A percentile compares a stretch with the other conserved stretches of the same genome.
These are phyloP conservation scores for Heterohyrax brucei DNA, from an alignment of 2,797 vertebrate species.

Conservation along the genomic window DNA sequence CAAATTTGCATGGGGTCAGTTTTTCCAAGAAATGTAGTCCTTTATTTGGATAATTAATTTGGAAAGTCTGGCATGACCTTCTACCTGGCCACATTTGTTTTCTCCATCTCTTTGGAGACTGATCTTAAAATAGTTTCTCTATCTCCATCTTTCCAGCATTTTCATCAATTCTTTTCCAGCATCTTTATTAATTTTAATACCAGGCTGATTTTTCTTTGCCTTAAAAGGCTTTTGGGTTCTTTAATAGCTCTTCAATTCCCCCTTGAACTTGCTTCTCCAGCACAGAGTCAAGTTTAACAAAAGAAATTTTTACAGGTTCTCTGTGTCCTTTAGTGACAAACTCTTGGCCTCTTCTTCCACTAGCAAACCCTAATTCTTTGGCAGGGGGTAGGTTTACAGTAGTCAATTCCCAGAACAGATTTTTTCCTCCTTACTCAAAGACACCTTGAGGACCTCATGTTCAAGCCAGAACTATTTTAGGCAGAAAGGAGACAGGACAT, in stretches of 20 bases:
- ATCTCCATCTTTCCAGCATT: conserved; percentile 62
- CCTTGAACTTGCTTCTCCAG: conserved; percentile 66
- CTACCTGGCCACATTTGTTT: conserved; percentile 80
- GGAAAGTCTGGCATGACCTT: conserved; percentile 74
- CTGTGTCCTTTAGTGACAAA: conserved; percentile 55
- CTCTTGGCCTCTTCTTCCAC: conserved; percentile 63
- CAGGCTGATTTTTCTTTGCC: conserved; percentile 75
- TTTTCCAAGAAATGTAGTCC: conserved; percentile 80
- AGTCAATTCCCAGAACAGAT: conserved; percentile 69
- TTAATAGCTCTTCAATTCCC: conserved; percentile 59
- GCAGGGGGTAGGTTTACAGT: not conserved
- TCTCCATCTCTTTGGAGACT: conserved; percentile 73
- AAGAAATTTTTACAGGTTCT: conserved; percentile 69
- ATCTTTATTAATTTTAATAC: conserved; percentile 80
- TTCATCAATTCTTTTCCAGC: conserved; percentile 73
- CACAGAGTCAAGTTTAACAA: conserved; percentile 70
- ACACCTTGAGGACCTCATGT: conserved; percentile 74
- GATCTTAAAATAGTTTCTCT: conserved; percentile 77
- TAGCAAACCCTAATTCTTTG: conserved; percentile 52
- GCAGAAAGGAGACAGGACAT: conserved; percentile 58
- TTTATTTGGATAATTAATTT: conserved; percentile 75
- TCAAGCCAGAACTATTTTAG: conserved; percentile 76
- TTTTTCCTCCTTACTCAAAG: conserved; percentile 78
- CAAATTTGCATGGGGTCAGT: conserved; percentile 69
- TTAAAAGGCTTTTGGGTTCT: conserved; percentile 77